Base-by-base conservation (phyloP, 2,797 vertebrate species). In the Coilia nasus region DNA sequence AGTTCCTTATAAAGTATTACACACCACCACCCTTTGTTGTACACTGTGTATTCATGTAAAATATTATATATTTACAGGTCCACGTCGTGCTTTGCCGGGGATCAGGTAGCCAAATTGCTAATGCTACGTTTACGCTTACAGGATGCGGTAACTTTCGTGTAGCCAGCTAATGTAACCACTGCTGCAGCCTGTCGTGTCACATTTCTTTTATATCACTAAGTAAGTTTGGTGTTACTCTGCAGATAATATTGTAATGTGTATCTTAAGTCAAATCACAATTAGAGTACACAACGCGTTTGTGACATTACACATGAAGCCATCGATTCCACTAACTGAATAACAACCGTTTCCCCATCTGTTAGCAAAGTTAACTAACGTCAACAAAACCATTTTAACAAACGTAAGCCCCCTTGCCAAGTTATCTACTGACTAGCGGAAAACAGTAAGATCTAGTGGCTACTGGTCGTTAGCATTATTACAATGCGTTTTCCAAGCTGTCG, bases 331-430 rank as follows among this genome's bases (percentile, higher is more conserved):
- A 35, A 12, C 25, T 35, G 28, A 15, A 71, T 25, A 71, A 71
- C 25, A 25, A 35, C 64, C 17, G 35, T 35, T 78, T 41, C 19
- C 67, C 71, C 35, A 19, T 78, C 71, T 78, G 35, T 41, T 78
- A 78, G 71, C 31, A 0, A 44, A 78, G 71, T 78, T 78, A 44
- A 31, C 71, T 41, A 44, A 78, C 71, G 31, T 78, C 71, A 78
- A 44, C 71, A 41, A 21, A 78, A 19, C 35, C 17, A 41, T 78
- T 6, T 11, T 19, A 7, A 35, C 4, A 78, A 78, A 41, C 2
- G 35, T 44, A 35, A 44, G 57, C 2, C 19, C 2, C 71, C 10
- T 10, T 25, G 6, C 17, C 12, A 78, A 41, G 7, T 44, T 2
- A 78, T 44, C 17, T 19, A 19, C 3, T 21, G 41, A 78, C 15